Evolutionary conservation across 2,113 vertebrate species (phyloP), one percentile per base, ranked within the genome.

Genomic region (Pteruthius melanotis): DNA sequence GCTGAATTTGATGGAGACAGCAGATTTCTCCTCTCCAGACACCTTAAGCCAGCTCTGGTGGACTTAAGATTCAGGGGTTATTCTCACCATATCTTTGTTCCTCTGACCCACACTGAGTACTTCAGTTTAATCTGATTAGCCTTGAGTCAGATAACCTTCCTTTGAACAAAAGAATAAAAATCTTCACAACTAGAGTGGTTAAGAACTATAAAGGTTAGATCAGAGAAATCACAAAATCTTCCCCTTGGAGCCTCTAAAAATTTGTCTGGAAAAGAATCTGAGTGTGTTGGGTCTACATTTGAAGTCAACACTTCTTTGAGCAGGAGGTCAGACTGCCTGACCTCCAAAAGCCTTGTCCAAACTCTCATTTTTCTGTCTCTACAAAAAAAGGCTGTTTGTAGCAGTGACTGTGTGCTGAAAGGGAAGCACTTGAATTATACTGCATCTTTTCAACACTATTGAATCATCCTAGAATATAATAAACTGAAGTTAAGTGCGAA

Each of bases 391-490:
- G 6, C 18, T 87, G 47, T 50, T 94, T n/a, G 4, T 56, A 39
- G 47, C 65, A 74, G 31, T 72, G 88, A 74, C 81, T 92, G 21
- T 64, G 74, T 61, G n/a, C 35, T 76, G 85, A 94, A 95, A 93
- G 63, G 23, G 37, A 92, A 93, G 47, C n/a, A n/a, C 52, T 92
- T 96, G 95, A 97, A 96, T 97, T 94, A 95, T 64, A 35, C 42
- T 19, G 7, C 66, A 31, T 26, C 66, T 95, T 95, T 92, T 89
- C 44, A 60, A 69, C 27, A 23, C 37, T 93, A 89, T 74, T 90
- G 92, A 93, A 94, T 97, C 65, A 66, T 97, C 81, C 44, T 94
- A 65, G 83, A 97, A 79, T 92, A 96, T 93, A 97, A 97, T 96
- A 96, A 97, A 95, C 79, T 74, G 15, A 53, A 97, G 56, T 83